Percentiles rank a stretch among this genome's conserved stretches.
Evolutionary conservation across 1,140 invertebrate genomes (phyloP).

Genomic region (Pachyrhynchus sulphureomaculatus): DNA sequence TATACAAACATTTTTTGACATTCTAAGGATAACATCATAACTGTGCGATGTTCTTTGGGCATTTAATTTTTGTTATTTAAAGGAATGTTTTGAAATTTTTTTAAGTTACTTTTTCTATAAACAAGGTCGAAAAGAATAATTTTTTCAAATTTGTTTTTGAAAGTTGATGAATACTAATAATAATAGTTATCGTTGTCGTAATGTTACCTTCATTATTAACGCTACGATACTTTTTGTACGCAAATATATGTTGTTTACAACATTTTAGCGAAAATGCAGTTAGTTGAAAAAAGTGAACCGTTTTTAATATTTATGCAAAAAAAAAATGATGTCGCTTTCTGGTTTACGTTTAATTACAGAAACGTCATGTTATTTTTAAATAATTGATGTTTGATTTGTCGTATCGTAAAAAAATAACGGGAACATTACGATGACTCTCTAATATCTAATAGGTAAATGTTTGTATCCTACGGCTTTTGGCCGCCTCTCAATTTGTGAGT

Average conservation of each 20-base stretch:
- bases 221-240: too few species aligned
- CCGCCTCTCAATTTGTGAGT: constrained; percentile 55
- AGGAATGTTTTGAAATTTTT: too few species aligned
- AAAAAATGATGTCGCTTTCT: too few species aligned
- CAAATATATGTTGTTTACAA: too few species aligned
- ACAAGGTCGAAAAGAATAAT: not conserved
- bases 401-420: constrained; percentile 6
- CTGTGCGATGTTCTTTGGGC: constrained; percentile 10
- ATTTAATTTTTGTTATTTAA: too few species aligned
- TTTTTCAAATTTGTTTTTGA: not conserved
- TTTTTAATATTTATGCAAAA: too few species aligned
- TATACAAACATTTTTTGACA: too few species aligned
- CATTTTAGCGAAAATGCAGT: not conserved
- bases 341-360: too few species aligned
- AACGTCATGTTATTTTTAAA: too few species aligned
- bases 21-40: too few species aligned
- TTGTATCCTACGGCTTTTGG: constrained; percentile 53
- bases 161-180: constrained; percentile 53
- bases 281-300: not conserved
- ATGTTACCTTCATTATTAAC: not conserved
- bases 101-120: too few species aligned
- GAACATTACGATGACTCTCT: constrained; percentile 9
- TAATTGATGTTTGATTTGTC: too few species aligned
- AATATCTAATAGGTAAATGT: constrained; percentile 51
- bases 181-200: constrained; percentile 46